Evolutionary conservation across 2,797 vertebrate genomes (phyloP), one percentile per base, ranked within the genome.

Genomic region (Chiloscyllium punctatum): DNA sequence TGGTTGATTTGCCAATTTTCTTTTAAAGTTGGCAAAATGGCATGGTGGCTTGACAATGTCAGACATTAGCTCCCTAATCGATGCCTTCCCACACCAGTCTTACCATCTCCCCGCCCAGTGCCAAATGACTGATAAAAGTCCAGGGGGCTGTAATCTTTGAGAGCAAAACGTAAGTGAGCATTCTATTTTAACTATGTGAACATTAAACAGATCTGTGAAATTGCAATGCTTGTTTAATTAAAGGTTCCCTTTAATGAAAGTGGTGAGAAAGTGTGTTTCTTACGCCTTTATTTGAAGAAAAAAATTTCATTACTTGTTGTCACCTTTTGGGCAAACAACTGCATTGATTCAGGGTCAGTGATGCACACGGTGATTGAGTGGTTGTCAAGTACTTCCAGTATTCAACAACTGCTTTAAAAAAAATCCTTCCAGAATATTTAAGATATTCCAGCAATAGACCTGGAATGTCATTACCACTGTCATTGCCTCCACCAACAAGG

Each of bases 401-500:
- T 33, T 92, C 62, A 23, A 68, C 66, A 69, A n/a, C n/a, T 42
- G 33, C 42, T 48, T 0, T 13, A 84, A 84, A 25, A n/a, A 9
- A 42, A 82, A 37, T 84, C 42, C 6, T 25, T 48, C 42, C 82
- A 84, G 42, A 68, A 92, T 69, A 68, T 69, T 92, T 69, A 23
- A 4, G 62, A 37, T 92, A 8, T 42, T 92, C 87, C 87, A 53
- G 33, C 90, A 92, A 21, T 3, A 88, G 62, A 92, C 62, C 57
- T 66, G 33, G 57, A 91, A 57, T 91, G 88, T 66, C n/a, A 92
- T 69, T 74, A 27, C 48, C 69, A 74, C 0, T 53, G 42, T 53
- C 42, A 53, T 72, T 94, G 25, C 74, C 68, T 94, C 27, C 71
- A 53, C 15, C 94, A 94, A 77, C 71, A 95, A 95, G 94, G 71